These are phyloP conservation scores for Sitta carolinensis DNA, from an alignment of 2,797 vertebrate genomes.

Conservation along the genomic window DNA sequence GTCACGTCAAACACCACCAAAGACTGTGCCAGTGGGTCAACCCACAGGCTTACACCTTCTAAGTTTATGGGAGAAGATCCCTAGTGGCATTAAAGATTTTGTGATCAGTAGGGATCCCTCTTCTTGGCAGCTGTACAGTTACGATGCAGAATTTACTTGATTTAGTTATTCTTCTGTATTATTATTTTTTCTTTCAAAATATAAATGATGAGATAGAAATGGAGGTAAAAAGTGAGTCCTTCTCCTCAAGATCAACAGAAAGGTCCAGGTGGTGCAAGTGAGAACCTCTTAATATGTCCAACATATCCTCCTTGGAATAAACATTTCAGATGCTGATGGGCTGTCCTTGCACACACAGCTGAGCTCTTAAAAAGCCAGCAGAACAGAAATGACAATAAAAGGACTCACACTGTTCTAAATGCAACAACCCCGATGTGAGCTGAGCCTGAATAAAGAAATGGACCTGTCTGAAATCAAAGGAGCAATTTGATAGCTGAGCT, in stretches of 20 bases:
- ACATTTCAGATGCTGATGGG: neutral
- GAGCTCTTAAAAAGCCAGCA: neutral
- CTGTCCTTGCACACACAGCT: neutral
- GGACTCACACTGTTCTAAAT: neutral
- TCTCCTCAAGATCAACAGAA: neutral
- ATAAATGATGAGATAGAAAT: neutral
- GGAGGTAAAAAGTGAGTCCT: neutral
- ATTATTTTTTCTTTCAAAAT: neutral
- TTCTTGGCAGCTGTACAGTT: neutral
- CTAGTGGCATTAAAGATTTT: neutral
- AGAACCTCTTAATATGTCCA: neutral
- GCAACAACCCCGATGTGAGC: neutral
- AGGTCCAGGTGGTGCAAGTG: neutral
- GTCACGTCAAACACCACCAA: accelerated
- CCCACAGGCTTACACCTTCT: neutral
- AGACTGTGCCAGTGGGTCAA: neutral
- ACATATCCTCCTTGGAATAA: neutral
- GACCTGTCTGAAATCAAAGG: neutral
- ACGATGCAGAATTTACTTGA: accelerated
- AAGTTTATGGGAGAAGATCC: neutral
- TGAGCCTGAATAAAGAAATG: neutral
- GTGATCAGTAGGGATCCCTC: neutral
- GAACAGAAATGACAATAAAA: neutral
- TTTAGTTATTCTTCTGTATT: neutral
- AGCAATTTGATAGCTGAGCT: neutral